Base-by-base conservation (phyloP, 2,888 invertebrate genomes). In the Lithophane ornitopus region DNA sequence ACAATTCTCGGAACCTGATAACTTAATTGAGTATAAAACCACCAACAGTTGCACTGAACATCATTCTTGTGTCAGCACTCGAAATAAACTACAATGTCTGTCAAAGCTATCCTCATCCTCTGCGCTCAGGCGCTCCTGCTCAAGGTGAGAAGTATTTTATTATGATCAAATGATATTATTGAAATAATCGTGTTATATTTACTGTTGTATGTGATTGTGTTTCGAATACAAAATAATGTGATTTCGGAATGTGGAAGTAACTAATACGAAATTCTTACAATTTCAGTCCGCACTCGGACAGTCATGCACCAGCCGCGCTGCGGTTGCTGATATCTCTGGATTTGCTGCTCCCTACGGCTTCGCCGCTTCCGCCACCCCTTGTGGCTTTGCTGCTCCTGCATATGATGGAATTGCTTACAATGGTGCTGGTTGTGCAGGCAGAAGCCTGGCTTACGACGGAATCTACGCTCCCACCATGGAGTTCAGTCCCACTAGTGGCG, bases 401-500 rank as follows among this genome's bases (percentile, higher is more conserved):
- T 63, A 52, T 14, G 58, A 58, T 52, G 63, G 68, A 34, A n/a
- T 78, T 41, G 56, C 41, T 9, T 41, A n/a, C 54, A 2, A 68
- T 26, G 54, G 39, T 0, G n/a, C n/a, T 54, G n/a, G 54, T 1
- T 73, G 3, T 0, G 76, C 76, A 12, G 70, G 78, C n/a, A 61
- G 62, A 34, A 28, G 49, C 16, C 34, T 81, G 14, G 74, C 28
- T 56, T 76, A 66, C 52, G 71, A 75, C 28, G 66, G 56, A 59
- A 28, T 75, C 34, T 59, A 26, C 39, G 58, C 70, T 12, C 49
- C 66, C 3, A 19, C 65, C n/a, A 16, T 84, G 12, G 78, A 83
- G 49, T 63, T 73, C 67, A 80, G 59, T 16, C 62, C 80, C n/a
- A 81, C 81, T 44, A 81, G 73, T 68, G 85, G 83, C 7, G 83